Conservation (phyloP, 2,888 invertebrate species). For the Drymonia ruficornis region DNA sequence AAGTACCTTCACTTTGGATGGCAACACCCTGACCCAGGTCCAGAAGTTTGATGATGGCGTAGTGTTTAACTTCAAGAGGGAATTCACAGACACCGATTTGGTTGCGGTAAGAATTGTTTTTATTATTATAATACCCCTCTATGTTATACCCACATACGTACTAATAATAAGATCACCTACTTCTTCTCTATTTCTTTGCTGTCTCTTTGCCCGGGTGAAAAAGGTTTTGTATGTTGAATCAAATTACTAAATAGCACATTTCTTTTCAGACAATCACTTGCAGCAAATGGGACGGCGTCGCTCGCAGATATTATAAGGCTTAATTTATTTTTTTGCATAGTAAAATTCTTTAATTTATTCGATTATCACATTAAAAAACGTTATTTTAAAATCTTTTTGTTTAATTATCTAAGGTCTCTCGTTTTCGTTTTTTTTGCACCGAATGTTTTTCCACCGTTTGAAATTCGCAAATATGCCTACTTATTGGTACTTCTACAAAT, state of each 20-base stretch:
- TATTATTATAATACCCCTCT: neutral
- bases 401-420: too few relatives aligned
- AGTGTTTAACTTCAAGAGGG: conserved; percentile 36
- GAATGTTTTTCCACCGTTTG: too few relatives aligned
- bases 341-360: neutral
- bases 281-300: conserved; percentile 43
- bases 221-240: too few relatives aligned
- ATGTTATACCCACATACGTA: too few relatives aligned
- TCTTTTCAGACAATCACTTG: conserved; percentile 49
- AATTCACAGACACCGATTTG: conserved; percentile 43
- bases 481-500: too few relatives aligned
- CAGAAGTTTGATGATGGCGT: conserved; percentile 35
- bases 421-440: too few relatives aligned
- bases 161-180: too few relatives aligned
- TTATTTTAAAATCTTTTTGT: too few relatives aligned
- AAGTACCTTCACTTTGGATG: conserved; percentile 40
- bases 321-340: conserved; percentile 27
- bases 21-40: conserved; percentile 47
- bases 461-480: too few relatives aligned
- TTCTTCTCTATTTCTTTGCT: too few relatives aligned
- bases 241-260: neutral
- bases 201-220: too few relatives aligned
- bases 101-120: conserved; percentile 41
- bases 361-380: neutral
- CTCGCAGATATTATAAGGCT: conserved; percentile 48